Percentiles rank a stretch among this genome's conserved stretches.
Conservation (phyloP, 2,113 vertebrate genomes). For the Tiliqua scincoides region DNA sequence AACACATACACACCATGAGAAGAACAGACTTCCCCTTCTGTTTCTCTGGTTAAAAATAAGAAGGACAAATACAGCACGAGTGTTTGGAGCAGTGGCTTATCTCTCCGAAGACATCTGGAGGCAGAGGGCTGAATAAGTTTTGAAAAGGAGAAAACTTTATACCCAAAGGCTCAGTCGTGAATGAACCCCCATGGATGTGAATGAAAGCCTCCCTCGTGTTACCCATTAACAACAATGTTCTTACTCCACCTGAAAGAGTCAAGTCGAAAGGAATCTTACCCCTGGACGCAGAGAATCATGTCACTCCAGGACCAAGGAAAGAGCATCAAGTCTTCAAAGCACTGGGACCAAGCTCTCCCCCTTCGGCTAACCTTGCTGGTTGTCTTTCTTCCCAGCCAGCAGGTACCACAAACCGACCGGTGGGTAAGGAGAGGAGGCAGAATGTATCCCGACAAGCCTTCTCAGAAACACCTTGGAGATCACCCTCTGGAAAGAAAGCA, state of each 20-base stretch:
- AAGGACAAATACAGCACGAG: too few relatives aligned
- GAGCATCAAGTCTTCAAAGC: conserved; percentile 65
- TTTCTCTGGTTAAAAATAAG: not conserved
- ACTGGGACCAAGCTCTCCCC: conserved; percentile 24
- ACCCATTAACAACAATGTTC: not conserved
- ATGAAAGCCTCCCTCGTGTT: not conserved
- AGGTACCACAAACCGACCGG: not conserved
- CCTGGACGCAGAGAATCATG: conserved; percentile 83
- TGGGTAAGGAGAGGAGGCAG: not conserved
- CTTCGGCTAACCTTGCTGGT: not conserved
- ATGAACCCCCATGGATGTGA: not conserved
- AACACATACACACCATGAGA: not conserved
- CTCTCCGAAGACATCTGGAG: not conserved
- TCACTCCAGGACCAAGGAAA: conserved; percentile 75
- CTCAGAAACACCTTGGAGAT: not conserved
- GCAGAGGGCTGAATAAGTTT: too few relatives aligned
- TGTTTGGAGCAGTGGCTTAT: not conserved
- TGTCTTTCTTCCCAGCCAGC: conserved; percentile 1
- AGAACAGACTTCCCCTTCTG: not conserved
- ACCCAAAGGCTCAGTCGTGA: rapidly evolving
- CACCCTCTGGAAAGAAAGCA: not conserved
- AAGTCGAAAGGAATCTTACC: conserved; percentile 68
- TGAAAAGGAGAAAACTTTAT: not conserved
- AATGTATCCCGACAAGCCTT: conserved; percentile 7
- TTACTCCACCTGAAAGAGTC: not conserved